Conservation (phyloP, 2,797 vertebrate genomes). For the Cheirogaleus major region DNA sequence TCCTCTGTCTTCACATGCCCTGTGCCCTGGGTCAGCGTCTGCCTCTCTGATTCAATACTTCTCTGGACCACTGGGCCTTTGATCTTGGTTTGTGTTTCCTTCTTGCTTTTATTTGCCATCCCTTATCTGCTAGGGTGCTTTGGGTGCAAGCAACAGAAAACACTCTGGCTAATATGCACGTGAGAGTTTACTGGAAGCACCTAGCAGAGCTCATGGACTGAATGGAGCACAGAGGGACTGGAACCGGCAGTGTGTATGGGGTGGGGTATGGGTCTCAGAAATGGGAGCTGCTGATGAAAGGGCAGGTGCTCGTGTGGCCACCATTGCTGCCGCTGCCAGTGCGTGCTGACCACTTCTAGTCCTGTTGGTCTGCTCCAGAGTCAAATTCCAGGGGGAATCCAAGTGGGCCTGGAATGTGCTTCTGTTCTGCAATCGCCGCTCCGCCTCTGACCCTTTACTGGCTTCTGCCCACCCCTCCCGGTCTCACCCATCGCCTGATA, state of each 20-base stretch:
- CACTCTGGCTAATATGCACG: too few species aligned
- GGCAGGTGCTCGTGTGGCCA: background rate
- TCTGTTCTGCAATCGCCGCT: fast-evolving
- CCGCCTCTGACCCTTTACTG: background rate
- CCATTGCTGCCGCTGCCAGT: too few species aligned
- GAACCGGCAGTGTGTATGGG: background rate
- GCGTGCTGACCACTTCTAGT: background rate
- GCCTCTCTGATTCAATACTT: too few species aligned
- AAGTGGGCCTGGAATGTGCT: background rate
- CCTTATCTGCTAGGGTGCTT: background rate
- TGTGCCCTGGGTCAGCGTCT: background rate
- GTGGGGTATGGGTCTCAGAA: background rate
- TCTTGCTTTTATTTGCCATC: background rate
- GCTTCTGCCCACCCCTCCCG: background rate
- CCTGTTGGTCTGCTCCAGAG: background rate
- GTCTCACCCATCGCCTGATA: fast-evolving
- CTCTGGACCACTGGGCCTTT: background rate
- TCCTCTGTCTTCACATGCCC: background rate
- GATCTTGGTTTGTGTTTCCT: background rate
- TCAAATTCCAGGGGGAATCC: background rate
- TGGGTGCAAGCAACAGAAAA: background rate
- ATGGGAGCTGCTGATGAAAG: fast-evolving
- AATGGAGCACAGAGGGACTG: background rate
- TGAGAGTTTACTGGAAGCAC: background rate
- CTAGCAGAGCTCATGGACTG: background rate